Evolutionary conservation across 2,797 vertebrate species (phyloP), one percentile per base, ranked within the genome.

Genomic region (Dallia pectoralis): DNA sequence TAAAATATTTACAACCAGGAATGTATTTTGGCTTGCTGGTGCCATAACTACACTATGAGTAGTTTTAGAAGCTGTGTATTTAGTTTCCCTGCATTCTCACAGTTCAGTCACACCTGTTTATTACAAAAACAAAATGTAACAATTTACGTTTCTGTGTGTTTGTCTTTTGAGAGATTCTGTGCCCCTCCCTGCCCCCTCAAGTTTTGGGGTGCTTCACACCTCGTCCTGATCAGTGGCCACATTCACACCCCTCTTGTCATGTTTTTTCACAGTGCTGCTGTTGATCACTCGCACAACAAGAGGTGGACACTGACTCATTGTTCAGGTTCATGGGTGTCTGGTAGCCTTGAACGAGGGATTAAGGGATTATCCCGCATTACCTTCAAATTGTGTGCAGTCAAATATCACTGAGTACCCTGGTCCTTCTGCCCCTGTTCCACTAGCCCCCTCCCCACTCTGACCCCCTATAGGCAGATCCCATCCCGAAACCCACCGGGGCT

Each of bases 301-400:
- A 83, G 86, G 79, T 85, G 9, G 83, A 79, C 74, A 77, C 71
- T 36, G 65, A 48, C 78, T 85, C 81, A 85, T 84, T 91, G 88
- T 91, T 76, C 85, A 74, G 80, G 79, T 86, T 91, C 87, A 88
- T 87, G 85, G 81, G 82, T 83, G 82, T 77, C 73, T 82, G 29
- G 71, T 82, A 29, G 14, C 2, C 2, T 56, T 80, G 80, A 82
- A 86, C 80, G 67, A 36, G 78, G 81, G 87, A 83, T 90, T 85
- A 74, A 65, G 77, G 82, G 79, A 84, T 90, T 88, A 88, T 76
- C 77, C 69, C 62, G 64, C 59, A 78, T 81, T 76, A 76, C 72
- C 67, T 78, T 64, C 66, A 75, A 78, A 89, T 75, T 86, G 76
- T 74, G 63, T n/a, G 56, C 75, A 77, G 22, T 44, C 81, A 36